phyloP scores from a whole-genome alignment of 2,797 vertebrate species.

The Pangasius djambal region DNA sequence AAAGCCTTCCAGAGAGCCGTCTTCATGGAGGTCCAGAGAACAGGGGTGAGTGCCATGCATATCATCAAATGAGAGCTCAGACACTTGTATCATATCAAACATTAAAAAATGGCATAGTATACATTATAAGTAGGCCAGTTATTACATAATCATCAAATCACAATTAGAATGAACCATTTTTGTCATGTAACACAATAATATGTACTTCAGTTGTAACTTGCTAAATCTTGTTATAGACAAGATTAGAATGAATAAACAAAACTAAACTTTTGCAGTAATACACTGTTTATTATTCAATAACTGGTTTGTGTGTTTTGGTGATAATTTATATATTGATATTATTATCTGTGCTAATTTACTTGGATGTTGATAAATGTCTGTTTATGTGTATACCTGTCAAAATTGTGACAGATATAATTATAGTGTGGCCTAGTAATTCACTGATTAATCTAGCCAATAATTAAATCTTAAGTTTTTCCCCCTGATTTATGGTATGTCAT shows the following conservation, averaged over 20 bases:
- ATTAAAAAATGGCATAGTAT: neutral
- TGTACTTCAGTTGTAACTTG: neutral
- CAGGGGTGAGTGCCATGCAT: slow-evolving; percentile 77
- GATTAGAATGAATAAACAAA: neutral
- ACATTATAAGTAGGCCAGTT: neutral
- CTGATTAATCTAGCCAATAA: slow-evolving; percentile 1
- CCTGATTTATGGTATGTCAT: neutral
- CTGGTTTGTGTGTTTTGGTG: neutral
- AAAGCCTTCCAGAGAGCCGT: slow-evolving; percentile 90
- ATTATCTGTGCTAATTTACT: neutral
- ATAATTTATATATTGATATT: neutral
- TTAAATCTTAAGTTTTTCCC: neutral
- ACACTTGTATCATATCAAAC: neutral
- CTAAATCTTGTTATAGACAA: neutral
- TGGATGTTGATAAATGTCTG: neutral
- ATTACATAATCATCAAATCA: neutral
- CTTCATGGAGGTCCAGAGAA: slow-evolving; percentile 90
- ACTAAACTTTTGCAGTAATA: neutral
- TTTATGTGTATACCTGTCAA: neutral
- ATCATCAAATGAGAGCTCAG: neutral
- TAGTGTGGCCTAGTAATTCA: neutral
- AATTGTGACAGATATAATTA: neutral
- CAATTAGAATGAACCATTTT: neutral
- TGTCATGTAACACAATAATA: neutral
- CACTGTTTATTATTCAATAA: neutral